Conservation (phyloP, 1,140 invertebrate species). For the Metaphire vulgaris region DNA sequence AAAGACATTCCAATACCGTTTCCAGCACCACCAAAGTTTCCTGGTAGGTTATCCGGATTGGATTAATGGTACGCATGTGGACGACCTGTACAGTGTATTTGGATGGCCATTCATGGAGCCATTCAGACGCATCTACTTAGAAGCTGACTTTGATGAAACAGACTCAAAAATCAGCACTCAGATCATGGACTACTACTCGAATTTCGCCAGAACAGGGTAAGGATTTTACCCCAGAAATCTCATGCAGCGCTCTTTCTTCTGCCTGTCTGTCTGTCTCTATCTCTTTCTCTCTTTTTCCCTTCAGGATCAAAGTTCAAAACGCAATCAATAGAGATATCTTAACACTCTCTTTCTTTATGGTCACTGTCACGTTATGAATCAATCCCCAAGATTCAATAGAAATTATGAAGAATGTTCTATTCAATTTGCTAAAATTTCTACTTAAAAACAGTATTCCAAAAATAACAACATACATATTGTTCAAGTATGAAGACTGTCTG, state of each 20-base stretch:
- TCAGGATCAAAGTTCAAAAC: no score
- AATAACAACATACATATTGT: not conserved
- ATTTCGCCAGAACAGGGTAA: constrained; percentile 13
- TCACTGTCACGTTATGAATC: not conserved
- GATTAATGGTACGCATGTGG: constrained; percentile 1
- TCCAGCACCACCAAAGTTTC: constrained; percentile 16
- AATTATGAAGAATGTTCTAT: no score
- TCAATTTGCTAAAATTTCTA: not conserved
- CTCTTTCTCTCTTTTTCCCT: no score
- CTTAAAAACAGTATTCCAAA: not conserved
- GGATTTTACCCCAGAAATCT: no score
- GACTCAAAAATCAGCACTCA: constrained; percentile 4
- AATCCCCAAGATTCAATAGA: not conserved
- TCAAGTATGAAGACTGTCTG: not conserved
- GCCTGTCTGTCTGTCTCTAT: no score
- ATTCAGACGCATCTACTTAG: not conserved
- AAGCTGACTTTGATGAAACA: constrained; percentile 6
- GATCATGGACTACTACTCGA: constrained; percentile 7
- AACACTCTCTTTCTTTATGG: not conserved
- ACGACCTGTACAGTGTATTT: constrained; percentile 18
- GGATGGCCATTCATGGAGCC: constrained; percentile 9
- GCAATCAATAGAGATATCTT: no score
- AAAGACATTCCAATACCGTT: constrained; percentile 8
- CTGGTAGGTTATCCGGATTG: not conserved
- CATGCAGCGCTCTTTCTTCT: no score